A percentile compares a stretch with the other conserved stretches of the same genome.
Conservation (phyloP, 2,113 vertebrate species). For the Pogonocichla stellata region DNA sequence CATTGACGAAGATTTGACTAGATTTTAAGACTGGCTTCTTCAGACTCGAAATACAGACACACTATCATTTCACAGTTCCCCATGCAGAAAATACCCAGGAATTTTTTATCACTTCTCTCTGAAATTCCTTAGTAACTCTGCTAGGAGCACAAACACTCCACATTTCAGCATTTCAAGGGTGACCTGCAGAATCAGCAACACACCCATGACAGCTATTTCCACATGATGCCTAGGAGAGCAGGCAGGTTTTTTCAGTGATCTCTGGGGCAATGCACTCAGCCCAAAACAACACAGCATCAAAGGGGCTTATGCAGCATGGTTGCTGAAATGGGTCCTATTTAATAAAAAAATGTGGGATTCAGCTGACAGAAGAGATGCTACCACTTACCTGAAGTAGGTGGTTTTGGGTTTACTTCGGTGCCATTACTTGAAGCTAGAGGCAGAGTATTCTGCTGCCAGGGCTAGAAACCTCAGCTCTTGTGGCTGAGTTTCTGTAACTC, state of each 20-base stretch:
- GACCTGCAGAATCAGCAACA: background rate
- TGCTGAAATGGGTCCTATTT: background rate
- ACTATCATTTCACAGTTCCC: background rate
- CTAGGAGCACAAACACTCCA: background rate
- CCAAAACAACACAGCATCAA: background rate
- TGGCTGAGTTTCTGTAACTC: background rate
- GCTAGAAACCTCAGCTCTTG: background rate
- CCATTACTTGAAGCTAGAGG: background rate
- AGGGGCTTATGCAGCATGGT: background rate
- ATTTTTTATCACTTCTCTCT: background rate
- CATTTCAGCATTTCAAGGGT: background rate
- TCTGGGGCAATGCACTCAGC: background rate
- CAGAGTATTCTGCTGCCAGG: background rate
- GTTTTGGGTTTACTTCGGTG: rapidly evolving
- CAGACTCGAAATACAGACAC: background rate
- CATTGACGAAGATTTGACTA: background rate
- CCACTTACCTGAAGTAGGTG: background rate
- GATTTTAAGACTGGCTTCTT: background rate
- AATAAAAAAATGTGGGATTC: background rate
- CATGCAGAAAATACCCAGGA: background rate
- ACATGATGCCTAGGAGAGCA: background rate
- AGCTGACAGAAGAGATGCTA: background rate
- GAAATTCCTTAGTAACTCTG: background rate
- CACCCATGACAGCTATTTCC: background rate
- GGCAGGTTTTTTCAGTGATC: background rate